A percentile compares a stretch with the other conserved stretches of the same genome.
These are phyloP conservation scores for Aphelocoma coerulescens DNA, from an alignment of 2,113 vertebrate species.

Conservation along the genomic window DNA sequence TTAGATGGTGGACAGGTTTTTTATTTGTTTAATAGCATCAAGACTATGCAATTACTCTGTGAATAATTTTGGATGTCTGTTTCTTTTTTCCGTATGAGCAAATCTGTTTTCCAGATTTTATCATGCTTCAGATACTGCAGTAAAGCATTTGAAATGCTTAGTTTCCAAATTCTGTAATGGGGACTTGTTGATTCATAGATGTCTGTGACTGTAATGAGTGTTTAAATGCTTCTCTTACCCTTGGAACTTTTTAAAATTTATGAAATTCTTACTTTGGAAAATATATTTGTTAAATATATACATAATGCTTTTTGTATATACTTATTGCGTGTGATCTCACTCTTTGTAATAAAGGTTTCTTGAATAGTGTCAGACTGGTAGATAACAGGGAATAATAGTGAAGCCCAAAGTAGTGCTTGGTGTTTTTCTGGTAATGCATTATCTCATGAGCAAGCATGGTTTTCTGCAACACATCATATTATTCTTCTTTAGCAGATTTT, in stretches of 20 bases:
- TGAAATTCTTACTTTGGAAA: not conserved
- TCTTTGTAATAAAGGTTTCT: not conserved
- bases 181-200: not conserved
- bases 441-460: not conserved
- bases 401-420: not conserved
- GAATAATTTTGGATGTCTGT: not conserved
- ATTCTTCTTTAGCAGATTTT: not conserved
- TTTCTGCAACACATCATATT: not conserved
- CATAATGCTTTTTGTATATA: not conserved
- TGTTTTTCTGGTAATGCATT: not conserved
- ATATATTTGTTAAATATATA: not conserved
- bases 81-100: not conserved
- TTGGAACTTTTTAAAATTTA: not conserved
- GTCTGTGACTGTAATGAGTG: not conserved
- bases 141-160: not conserved
- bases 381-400: not conserved
- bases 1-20: not conserved
- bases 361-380: not conserved
- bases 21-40: not conserved
- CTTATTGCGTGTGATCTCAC: not conserved
- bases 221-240: not conserved
- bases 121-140: not conserved
- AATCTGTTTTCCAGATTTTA: not conserved
- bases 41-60: not conserved
- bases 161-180: not conserved